These are phyloP conservation scores for Scleropages formosus DNA, from an alignment of 2,797 vertebrate species.

Conservation along the genomic window DNA sequence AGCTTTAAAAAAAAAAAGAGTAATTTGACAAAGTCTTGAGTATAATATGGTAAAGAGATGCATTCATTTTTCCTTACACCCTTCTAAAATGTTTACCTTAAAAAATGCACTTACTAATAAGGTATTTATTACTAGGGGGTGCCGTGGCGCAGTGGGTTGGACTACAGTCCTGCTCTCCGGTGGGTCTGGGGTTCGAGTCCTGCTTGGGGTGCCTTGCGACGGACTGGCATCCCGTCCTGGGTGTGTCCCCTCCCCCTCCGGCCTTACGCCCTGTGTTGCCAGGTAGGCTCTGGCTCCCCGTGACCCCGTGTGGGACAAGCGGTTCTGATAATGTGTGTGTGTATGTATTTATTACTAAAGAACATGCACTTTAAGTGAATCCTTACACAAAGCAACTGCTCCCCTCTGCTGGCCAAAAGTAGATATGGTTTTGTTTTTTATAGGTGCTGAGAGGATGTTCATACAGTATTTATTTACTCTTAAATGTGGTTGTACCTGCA, in stretches of 20 bases:
- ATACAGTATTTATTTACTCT: too few species aligned
- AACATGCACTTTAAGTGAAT: not conserved
- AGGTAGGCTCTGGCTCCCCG: too few species aligned
- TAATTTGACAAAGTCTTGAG: not conserved
- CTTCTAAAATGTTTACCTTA: not conserved
- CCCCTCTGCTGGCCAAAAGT: slow-evolving; percentile 20
- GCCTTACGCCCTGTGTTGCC: too few species aligned
- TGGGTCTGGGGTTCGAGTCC: too few species aligned
- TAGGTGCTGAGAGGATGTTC: not conserved
- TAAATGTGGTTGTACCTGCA: slow-evolving; percentile 49
- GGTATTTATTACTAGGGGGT: not conserved
- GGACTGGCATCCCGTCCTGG: too few species aligned
- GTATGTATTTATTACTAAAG: too few species aligned
- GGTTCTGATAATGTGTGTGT: too few species aligned
- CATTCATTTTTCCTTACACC: not conserved
- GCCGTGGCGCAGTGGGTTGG: too few species aligned
- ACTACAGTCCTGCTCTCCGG: too few species aligned
- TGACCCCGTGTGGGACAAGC: too few species aligned
- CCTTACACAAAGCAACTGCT: not conserved
- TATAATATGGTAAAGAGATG: not conserved
- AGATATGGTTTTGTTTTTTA: not conserved
- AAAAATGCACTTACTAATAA: not conserved
- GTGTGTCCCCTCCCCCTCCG: too few species aligned
- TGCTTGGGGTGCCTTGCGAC: too few species aligned
- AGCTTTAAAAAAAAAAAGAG: not conserved